phyloP scores from a whole-genome alignment of 2,888 invertebrate genomes.

The Nysson spinosus region DNA sequence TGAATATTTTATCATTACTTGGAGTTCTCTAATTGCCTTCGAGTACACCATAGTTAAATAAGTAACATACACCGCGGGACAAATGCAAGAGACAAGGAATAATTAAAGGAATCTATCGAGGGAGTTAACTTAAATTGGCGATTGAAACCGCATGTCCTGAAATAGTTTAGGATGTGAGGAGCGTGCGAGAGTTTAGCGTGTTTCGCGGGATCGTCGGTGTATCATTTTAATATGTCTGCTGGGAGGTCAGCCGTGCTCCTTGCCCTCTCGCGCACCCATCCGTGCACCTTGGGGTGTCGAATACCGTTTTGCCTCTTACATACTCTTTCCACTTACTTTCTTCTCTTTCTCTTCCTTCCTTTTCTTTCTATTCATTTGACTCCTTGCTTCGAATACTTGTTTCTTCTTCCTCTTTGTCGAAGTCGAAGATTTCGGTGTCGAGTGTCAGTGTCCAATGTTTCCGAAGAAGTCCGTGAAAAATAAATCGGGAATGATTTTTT shows the following conservation, averaged over 20 bases:
- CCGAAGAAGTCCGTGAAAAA: not conserved
- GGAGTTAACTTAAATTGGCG: constrained; percentile 62
- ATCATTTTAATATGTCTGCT: constrained; percentile 76
- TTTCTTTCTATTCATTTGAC: not conserved
- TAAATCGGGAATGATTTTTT: too few species aligned
- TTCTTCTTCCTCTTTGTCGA: too few species aligned
- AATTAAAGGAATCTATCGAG: constrained; percentile 35
- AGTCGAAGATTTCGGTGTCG: too few species aligned
- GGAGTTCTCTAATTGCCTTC: too few species aligned
- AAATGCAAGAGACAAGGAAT: too few species aligned
- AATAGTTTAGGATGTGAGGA: constrained; percentile 67
- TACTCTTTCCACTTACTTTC: not conserved
- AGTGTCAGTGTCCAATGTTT: too few species aligned
- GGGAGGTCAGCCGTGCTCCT: constrained; percentile 73
- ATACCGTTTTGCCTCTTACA: constrained; percentile 43
- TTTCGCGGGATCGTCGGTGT: constrained; percentile 55
- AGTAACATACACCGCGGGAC: too few species aligned
- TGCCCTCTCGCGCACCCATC: constrained; percentile 64
- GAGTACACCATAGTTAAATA: too few species aligned
- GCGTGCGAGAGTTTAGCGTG: constrained; percentile 46
- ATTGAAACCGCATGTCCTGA: constrained; percentile 63
- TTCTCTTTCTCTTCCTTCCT: not conserved
- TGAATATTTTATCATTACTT: too few species aligned
- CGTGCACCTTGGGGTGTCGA: constrained; percentile 54
- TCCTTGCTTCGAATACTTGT: not conserved